Percentiles rank a stretch among this genome's conserved stretches.
Conservation (phyloP, 2,888 invertebrate species). For the Petrophora chlorosata region DNA sequence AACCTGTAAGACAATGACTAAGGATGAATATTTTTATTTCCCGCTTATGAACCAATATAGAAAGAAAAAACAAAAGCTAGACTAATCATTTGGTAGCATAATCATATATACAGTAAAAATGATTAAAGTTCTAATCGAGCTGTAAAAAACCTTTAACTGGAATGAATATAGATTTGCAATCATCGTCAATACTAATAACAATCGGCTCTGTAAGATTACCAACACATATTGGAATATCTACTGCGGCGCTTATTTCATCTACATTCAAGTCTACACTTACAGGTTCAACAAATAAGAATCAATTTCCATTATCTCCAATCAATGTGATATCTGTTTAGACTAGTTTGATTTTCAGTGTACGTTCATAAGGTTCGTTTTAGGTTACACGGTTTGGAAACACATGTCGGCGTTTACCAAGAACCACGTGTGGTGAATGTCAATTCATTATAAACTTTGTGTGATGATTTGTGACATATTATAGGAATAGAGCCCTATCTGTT, state of each 20-base stretch:
- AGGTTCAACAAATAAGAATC: constrained; percentile 18
- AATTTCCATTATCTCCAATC: constrained; percentile 30
- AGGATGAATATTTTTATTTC: too few species aligned
- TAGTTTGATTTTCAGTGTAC: constrained; percentile 28
- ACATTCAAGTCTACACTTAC: constrained; percentile 22
- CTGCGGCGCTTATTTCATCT: not conserved
- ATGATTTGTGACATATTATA: constrained; percentile 83
- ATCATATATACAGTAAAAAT: too few species aligned
- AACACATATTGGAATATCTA: constrained; percentile 23
- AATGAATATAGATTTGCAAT: constrained; percentile 30
- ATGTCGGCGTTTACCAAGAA: constrained; percentile 48
- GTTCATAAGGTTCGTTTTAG: constrained; percentile 40
- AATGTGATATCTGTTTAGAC: constrained; percentile 18
- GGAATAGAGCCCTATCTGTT: constrained; percentile 76
- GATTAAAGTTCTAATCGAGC: too few species aligned
- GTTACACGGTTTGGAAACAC: constrained; percentile 39
- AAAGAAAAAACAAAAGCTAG: not conserved
- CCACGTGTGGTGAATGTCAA: constrained; percentile 82
- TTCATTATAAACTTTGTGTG: constrained; percentile 82
- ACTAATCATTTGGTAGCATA: not conserved
- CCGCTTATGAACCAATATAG: too few species aligned
- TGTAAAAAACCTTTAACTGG: constrained; percentile 26
- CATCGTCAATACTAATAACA: constrained; percentile 31
- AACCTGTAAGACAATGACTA: too few species aligned
- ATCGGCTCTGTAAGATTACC: constrained; percentile 23